Conservation (phyloP, 2,797 vertebrate species). For the Cygnus olor region DNA sequence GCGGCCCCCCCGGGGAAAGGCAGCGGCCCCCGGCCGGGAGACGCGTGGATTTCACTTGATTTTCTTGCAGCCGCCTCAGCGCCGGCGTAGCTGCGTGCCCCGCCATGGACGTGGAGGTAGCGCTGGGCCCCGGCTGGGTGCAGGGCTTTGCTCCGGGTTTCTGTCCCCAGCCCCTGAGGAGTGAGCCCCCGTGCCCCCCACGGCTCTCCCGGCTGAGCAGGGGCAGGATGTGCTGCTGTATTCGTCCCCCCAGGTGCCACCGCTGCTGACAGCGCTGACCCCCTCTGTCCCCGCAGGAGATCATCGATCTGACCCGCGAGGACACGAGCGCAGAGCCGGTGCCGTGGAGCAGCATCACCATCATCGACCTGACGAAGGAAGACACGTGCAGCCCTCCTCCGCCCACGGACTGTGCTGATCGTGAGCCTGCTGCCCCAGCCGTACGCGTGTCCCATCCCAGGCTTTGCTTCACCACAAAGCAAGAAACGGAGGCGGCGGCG, state of each 20-base stretch:
- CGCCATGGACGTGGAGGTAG: not conserved
- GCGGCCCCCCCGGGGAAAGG: not conserved
- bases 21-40: not conserved
- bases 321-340: conserved; percentile 2
- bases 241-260: no score
- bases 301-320: conserved; percentile 78
- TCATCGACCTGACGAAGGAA: conserved; percentile 75
- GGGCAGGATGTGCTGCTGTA: not conserved
- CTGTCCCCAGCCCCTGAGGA: no score
- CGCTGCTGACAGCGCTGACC: rapidly evolving
- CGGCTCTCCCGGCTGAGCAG: not conserved
- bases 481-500: not conserved
- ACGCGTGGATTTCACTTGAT: not conserved
- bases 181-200: not conserved
- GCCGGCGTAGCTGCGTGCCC: not conserved
- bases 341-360: not conserved
- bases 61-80: not conserved
- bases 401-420: not conserved
- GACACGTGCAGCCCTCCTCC: conserved; percentile 11
- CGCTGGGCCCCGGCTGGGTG: not conserved
- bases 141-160: not conserved
- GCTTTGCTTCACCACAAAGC: not conserved
- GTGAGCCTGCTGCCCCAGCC: not conserved
- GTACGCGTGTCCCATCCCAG: rapidly evolving
- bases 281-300: conserved; percentile 67